These are phyloP conservation scores for Limulus polyphemus DNA, from an alignment of 2,888 invertebrate genomes.

Conservation along the genomic window DNA sequence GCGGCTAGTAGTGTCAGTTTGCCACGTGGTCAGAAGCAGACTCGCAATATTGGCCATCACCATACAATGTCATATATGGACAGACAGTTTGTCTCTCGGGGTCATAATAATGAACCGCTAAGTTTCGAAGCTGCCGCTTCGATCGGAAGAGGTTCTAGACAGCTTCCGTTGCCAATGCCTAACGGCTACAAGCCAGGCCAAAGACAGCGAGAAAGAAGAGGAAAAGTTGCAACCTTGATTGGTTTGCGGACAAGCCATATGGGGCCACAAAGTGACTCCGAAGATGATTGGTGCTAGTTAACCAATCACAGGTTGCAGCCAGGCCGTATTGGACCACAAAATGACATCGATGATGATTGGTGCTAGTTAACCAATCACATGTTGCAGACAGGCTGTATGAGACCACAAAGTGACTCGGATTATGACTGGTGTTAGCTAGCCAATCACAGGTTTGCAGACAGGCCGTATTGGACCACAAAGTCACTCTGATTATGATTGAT, in stretches of 20 bases:
- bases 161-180: slow-evolving; percentile 59
- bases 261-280: slow-evolving; percentile 8
- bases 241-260: slow-evolving; percentile 7
- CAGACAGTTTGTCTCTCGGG: background rate
- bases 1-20: slow-evolving; percentile 1
- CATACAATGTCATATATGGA: too few relatives aligned
- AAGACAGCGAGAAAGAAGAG: slow-evolving; percentile 9
- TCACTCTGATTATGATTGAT: slow-evolving; percentile 22
- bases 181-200: slow-evolving; percentile 55
- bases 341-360: too few relatives aligned
- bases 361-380: too few relatives aligned
- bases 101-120: slow-evolving; percentile 39
- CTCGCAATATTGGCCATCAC: background rate
- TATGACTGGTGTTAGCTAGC: too few relatives aligned
- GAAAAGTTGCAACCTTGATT: slow-evolving; percentile 11
- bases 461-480: slow-evolving; percentile 1
- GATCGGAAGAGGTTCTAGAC: slow-evolving; percentile 56
- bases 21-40: background rate
- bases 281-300: slow-evolving; percentile 25
- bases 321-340: too few relatives aligned
- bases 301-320: too few relatives aligned
- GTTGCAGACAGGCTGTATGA: too few relatives aligned
- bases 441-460: slow-evolving; percentile 4
- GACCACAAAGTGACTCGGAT: too few relatives aligned
- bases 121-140: slow-evolving; percentile 69